Conservation (phyloP, 1,140 invertebrate species). For the Uloborus diversus region DNA sequence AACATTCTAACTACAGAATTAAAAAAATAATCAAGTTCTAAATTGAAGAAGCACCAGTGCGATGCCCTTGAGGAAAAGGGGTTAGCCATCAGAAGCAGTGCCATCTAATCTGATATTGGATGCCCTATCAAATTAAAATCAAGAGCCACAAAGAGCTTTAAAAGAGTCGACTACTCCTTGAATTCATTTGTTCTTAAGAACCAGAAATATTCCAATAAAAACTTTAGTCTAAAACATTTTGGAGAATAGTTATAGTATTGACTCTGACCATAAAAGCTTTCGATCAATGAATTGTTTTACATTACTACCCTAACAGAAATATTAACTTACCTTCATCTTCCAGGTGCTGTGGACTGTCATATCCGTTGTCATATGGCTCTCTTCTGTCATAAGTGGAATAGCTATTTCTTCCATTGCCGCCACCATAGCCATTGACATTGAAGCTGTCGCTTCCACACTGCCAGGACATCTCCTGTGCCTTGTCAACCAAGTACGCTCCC, state of each 20-base stretch:
- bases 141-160: too few species aligned
- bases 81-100: too few species aligned
- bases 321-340: constrained; percentile 27
- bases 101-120: too few species aligned
- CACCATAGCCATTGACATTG: not conserved
- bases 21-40: too few species aligned
- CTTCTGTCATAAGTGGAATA: constrained; percentile 10
- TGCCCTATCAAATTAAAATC: too few species aligned
- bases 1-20: too few species aligned
- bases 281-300: not conserved
- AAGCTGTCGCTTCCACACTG: constrained; percentile 2
- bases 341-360: not conserved
- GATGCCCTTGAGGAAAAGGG: too few species aligned
- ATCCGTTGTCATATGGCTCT: not conserved
- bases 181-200: too few species aligned
- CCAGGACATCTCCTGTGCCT: constrained; percentile 55
- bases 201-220: not conserved
- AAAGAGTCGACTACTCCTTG: too few species aligned
- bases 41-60: too few species aligned
- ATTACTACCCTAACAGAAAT: not conserved
- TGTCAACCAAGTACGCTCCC: constrained; percentile 50
- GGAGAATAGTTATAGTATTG: not conserved
- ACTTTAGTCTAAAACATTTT: not conserved
- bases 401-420: not conserved
- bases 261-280: not conserved